These are phyloP conservation scores for Trididemnum miniatum DNA, from an alignment of 23 tunicate species.

Conservation along the genomic window DNA sequence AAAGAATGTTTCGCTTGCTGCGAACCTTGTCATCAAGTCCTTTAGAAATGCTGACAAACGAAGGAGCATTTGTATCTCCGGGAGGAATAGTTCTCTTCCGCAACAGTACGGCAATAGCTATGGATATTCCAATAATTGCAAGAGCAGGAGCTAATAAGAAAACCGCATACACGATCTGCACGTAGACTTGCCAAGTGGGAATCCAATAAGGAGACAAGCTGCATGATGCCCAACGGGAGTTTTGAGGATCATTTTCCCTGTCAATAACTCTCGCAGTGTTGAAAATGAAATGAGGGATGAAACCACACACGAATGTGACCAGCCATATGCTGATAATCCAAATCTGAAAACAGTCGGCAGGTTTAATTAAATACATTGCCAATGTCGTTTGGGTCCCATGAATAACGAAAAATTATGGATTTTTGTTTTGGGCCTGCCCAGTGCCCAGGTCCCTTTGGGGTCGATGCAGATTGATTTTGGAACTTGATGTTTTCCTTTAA, in stretches of 20 bases:
- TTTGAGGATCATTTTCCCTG: conserved; percentile 6
- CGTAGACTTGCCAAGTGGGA: conserved; percentile 53
- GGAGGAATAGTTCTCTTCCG: background rate
- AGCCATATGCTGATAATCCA: conserved; percentile 31
- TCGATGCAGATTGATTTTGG: too few species aligned
- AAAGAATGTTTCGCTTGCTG: background rate
- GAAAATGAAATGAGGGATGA: conserved; percentile 48
- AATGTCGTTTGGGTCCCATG: too few species aligned
- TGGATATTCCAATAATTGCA: conserved; percentile 11
- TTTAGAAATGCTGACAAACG: background rate
- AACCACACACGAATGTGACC: conserved; percentile 25
- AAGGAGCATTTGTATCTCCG: background rate
- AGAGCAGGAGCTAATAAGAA: conserved; percentile 33
- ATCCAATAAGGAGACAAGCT: conserved; percentile 35
- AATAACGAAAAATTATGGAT: too few species aligned
- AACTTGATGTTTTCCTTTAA: too few species aligned
- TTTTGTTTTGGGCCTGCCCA: too few species aligned
- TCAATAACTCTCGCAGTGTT: conserved; percentile 40
- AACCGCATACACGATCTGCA: conserved; percentile 35
- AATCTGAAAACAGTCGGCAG: conserved; percentile 15
- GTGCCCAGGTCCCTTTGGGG: too few species aligned
- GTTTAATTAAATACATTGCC: too few species aligned
- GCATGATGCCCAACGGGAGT: conserved; percentile 63
- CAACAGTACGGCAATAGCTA: conserved; percentile 13
- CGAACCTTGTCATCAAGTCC: background rate